Evolutionary conservation across 1,140 invertebrate genomes (phyloP).

Genomic region (Mamestra configurata): DNA sequence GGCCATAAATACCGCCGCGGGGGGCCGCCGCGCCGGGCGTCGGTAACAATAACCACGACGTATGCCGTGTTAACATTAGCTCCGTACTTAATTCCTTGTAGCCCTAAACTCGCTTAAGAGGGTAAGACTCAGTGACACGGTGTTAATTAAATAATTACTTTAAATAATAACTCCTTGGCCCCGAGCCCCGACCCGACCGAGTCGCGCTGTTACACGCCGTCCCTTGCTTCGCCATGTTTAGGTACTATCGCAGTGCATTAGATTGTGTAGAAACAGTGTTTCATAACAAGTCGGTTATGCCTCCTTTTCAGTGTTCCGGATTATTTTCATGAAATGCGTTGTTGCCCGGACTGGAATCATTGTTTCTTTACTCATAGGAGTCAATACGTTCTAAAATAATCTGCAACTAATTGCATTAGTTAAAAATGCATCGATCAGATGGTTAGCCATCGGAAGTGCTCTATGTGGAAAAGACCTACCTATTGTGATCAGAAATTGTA

Average conservation of each 20-base stretch:
- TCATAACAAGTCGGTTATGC: too few species aligned
- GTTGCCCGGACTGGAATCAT: too few species aligned
- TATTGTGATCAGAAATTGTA: too few species aligned
- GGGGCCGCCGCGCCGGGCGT: slow-evolving; percentile 66
- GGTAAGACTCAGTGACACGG: slow-evolving; percentile 78
- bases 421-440: too few species aligned
- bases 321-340: background rate
- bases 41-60: slow-evolving; percentile 78
- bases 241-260: background rate
- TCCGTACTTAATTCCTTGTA: slow-evolving; percentile 84
- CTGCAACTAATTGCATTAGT: too few species aligned
- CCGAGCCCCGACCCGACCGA: slow-evolving; percentile 34
- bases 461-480: too few species aligned
- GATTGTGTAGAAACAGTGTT: slow-evolving; percentile 2
- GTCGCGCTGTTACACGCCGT: slow-evolving; percentile 23
- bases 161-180: slow-evolving; percentile 79
- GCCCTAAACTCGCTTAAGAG: slow-evolving; percentile 83
- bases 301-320: background rate
- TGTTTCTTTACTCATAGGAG: too few species aligned
- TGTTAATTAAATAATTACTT: slow-evolving; percentile 87
- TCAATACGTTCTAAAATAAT: too few species aligned
- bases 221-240: slow-evolving; percentile 21
- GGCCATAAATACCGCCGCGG: slow-evolving; percentile 82
- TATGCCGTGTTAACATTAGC: slow-evolving; percentile 86
- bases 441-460: too few species aligned